phyloP scores from a whole-genome alignment of 1,140 invertebrate genomes.

The Drosophila willistoni region DNA sequence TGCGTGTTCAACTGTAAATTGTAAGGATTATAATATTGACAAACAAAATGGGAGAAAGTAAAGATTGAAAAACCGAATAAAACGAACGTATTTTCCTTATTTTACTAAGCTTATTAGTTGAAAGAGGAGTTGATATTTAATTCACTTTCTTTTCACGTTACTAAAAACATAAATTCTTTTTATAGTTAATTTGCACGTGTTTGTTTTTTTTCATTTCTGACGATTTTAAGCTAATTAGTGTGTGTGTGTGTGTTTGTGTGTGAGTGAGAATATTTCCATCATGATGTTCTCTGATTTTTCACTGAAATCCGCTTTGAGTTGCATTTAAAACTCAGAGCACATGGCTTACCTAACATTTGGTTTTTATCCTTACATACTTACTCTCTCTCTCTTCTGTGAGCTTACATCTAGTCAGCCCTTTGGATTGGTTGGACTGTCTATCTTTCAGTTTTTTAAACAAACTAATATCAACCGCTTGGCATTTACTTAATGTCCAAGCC shows the following conservation, averaged over 20 bases:
- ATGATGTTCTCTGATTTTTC: neutral
- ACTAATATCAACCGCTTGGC: constrained; percentile 24
- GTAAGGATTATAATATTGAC: constrained; percentile 1
- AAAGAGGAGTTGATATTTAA: too few relatives aligned
- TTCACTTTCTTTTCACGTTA: too few relatives aligned
- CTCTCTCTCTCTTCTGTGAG: neutral
- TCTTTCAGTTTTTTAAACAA: constrained; percentile 1
- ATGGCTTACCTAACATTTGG: neutral
- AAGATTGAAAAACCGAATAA: too few relatives aligned
- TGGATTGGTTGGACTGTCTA: neutral
- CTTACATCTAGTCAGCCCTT: too few relatives aligned
- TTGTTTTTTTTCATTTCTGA: too few relatives aligned
- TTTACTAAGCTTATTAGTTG: too few relatives aligned
- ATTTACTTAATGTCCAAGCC: constrained; percentile 32
- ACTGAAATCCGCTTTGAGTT: constrained; percentile 2
- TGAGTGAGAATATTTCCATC: too few relatives aligned
- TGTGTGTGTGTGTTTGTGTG: too few relatives aligned
- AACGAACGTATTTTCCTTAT: too few relatives aligned
- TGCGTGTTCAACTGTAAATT: constrained; percentile 16
- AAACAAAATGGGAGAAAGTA: neutral
- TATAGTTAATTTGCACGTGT: too few relatives aligned
- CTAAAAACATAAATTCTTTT: too few relatives aligned
- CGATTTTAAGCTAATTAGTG: too few relatives aligned
- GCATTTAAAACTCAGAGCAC: neutral
- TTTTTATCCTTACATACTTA: neutral